Evolutionary conservation across 2,888 invertebrate genomes (phyloP).

Genomic region (Suillia variegata): DNA sequence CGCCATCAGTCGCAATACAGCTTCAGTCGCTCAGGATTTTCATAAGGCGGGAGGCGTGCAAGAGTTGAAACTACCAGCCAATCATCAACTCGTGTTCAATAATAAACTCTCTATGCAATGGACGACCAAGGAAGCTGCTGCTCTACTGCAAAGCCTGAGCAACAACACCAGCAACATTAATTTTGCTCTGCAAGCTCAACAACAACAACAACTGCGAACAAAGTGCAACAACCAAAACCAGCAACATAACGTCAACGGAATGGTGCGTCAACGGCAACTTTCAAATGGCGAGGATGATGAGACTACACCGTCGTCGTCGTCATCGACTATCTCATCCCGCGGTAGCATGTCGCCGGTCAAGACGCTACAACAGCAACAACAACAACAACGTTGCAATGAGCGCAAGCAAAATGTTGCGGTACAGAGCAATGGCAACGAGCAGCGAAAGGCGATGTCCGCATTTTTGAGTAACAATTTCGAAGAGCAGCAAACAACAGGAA

Average conservation of each 20-base stretch:
- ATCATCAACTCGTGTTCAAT: slow-evolving; percentile 60
- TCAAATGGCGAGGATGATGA: slow-evolving; percentile 54
- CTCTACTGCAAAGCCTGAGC: slow-evolving; percentile 53
- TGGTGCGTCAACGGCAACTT: slow-evolving; percentile 45
- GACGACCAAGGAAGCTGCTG: slow-evolving; percentile 59
- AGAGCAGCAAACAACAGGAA: slow-evolving; percentile 40
- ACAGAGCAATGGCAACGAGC: slow-evolving; percentile 37
- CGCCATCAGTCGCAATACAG: slow-evolving; percentile 62
- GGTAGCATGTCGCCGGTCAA: slow-evolving; percentile 45
- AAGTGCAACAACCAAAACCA: slow-evolving; percentile 21
- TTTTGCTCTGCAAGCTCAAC: slow-evolving; percentile 24
- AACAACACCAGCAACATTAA: slow-evolving; percentile 38
- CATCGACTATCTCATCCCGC: slow-evolving; percentile 38
- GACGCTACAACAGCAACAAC: slow-evolving; percentile 24
- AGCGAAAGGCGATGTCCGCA: slow-evolving; percentile 56
- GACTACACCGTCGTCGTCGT: slow-evolving; percentile 52
- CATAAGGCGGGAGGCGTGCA: slow-evolving; percentile 68
- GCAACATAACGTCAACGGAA: slow-evolving; percentile 24
- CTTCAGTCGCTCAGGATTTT: slow-evolving; percentile 67
- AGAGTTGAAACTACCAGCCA: slow-evolving; percentile 60
- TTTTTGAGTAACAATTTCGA: slow-evolving; percentile 46
- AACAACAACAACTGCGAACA: slow-evolving; percentile 35
- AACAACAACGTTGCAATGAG: too few relatives aligned
- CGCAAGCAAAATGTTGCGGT: slow-evolving; percentile 32
- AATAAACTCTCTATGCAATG: slow-evolving; percentile 60